Base-by-base conservation (phyloP, 2,113 vertebrate species). In the Brienomyrus longianalis region DNA sequence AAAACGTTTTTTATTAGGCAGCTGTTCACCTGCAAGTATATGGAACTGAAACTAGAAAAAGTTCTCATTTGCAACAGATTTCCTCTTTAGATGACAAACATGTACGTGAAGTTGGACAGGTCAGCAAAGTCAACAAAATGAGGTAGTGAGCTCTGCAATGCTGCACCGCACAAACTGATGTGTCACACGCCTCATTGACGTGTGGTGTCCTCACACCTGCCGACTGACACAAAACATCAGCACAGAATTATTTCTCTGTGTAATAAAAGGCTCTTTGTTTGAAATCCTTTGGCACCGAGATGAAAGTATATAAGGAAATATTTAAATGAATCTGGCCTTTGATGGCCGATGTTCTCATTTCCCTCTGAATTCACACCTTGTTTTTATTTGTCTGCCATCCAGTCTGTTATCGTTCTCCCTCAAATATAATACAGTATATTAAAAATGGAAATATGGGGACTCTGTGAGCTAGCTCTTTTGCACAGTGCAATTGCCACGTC, bases 191-290 rank as follows among this genome's bases (percentile, higher is more conserved):
- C 47, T 39, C 0, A 10, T 35, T 83, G 15, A 83, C 31, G 74
- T 27, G 88, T 6, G 7, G 15, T 59, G 11, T 59, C 45, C 45
- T 45, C 74, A 31, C 88, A 83, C 77, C 74, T 89, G 88, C 31
- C 83, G 77, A 59, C 51, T n/a, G 51, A 1, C 35, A 45, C 50
- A 83, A 11, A 80, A 39, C 47, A 43, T 23, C 17, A 52, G 23
- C 48, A 59, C 9, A 1, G 10, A 45, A 80, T 21, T 17, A 77
- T 51, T 50, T n/a, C 27, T 19, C 27, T 47, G 11, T 27, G 74
- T 3, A 52, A 56, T 77, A 39, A 89, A 83, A 89, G 74, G n/a
- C 27, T 52, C 50, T 83, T 89, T 83, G 88, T 89, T 21, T 83
- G 51, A 47, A 80, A 10, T 59, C 3, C 23, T 21, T 80, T 51